Conservation (phyloP, 2,888 invertebrate species). For the Nebria brevicollis region DNA sequence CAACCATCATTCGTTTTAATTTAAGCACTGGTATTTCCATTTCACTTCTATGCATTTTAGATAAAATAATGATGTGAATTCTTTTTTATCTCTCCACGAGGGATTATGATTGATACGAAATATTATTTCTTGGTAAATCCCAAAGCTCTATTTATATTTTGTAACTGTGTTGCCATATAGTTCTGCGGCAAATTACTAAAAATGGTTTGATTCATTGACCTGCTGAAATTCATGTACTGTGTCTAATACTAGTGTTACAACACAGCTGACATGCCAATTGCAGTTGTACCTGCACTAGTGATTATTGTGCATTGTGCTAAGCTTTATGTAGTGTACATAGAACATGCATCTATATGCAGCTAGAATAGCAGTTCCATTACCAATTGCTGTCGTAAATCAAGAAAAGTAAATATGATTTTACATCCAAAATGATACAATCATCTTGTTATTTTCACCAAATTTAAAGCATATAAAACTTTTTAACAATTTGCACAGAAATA, state of each 20-base stretch:
- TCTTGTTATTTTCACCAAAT: not conserved
- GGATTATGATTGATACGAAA: too few relatives aligned
- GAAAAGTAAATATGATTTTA: not conserved
- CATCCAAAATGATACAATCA: not conserved
- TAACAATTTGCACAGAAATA: constrained; percentile 19
- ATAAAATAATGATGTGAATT: not conserved
- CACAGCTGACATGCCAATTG: not conserved
- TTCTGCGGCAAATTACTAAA: not conserved
- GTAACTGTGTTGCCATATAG: constrained; percentile 7
- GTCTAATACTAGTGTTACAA: constrained; percentile 19
- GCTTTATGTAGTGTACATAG: not conserved
- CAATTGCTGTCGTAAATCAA: not conserved
- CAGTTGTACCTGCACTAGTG: not conserved
- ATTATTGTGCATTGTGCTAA: not conserved
- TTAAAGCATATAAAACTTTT: constrained; percentile 17
- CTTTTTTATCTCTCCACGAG: not conserved
- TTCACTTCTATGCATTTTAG: not conserved
- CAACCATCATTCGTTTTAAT: not conserved
- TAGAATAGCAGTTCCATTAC: not conserved
- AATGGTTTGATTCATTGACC: constrained; percentile 28
- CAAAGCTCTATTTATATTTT: not conserved
- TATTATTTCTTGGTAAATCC: not conserved
- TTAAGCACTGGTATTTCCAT: not conserved
- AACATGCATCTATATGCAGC: not conserved
- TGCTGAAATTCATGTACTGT: constrained; percentile 21